Conservation (phyloP, 1,140 invertebrate species). For the Drosophila rufa region DNA sequence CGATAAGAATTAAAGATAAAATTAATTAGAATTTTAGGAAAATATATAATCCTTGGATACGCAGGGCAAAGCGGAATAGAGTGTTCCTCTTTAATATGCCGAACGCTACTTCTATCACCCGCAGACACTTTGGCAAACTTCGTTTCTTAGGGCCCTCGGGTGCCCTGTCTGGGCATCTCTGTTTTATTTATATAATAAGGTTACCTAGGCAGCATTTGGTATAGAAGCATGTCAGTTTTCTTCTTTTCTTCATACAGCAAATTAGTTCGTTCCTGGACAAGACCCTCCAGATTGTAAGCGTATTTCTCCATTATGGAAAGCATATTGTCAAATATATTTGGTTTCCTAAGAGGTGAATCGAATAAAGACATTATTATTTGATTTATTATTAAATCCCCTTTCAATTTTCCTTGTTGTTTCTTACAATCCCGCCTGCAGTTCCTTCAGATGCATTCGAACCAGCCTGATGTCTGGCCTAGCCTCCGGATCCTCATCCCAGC, state of each 20-base stretch:
- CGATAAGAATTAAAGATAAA: too few species aligned
- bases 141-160: too few species aligned
- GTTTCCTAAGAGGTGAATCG: slow-evolving; percentile 87
- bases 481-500: slow-evolving; percentile 93
- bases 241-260: slow-evolving; percentile 96
- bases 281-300: slow-evolving; percentile 96
- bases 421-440: slow-evolving; percentile 91
- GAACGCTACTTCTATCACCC: too few species aligned
- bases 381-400: background rate
- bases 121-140: background rate
- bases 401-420: slow-evolving; percentile 28
- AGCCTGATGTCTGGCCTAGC: slow-evolving; percentile 93
- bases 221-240: slow-evolving; percentile 95
- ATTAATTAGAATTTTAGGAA: too few species aligned
- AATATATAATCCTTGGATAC: too few species aligned
- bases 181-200: background rate
- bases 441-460: slow-evolving; percentile 90
- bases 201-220: slow-evolving; percentile 95
- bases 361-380: background rate
- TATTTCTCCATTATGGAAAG: slow-evolving; percentile 98
- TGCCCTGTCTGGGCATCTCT: background rate
- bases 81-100: too few species aligned
- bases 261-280: slow-evolving; percentile 94
- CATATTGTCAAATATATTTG: slow-evolving; percentile 97
- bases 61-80: too few species aligned